Base-by-base conservation (phyloP, 2,888 invertebrate species). In the Melipona bicolor region DNA sequence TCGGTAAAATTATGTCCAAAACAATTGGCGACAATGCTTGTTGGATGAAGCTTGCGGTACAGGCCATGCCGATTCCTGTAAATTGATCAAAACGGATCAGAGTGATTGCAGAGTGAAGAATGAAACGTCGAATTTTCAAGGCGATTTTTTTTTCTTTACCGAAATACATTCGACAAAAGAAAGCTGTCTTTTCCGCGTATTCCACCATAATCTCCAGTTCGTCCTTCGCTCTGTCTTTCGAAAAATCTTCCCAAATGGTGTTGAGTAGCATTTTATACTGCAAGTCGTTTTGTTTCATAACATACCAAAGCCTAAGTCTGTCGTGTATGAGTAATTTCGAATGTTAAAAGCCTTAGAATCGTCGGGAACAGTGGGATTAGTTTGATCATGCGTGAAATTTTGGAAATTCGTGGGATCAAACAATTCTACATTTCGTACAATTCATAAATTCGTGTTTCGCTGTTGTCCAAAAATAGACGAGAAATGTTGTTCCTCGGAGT, bases 1-100 rank as follows among this genome's bases (percentile, higher is more conserved):
- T 27, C 21, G 80, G 76, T 4, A 43, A 11, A 21, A 80, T 1
- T 3, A 76, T 36, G 36, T 80, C 80, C 21, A 71, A 27, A 36
- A 80, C 5, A 0, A 4, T n/a, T 4, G 80, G 71, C 4, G 49
- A 49, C 5, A 54, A 4, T 2, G 64, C 54, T 27, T 21, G 17
- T 56, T 71, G 64, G 1, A 49, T 0, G 2, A 77, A 77, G n/a
- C 71, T 6, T 0, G 5, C 6, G 17, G 17, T 4, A 27, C 70
- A 70, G 6, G 2, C 3, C 3, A 19, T 15, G 4, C 4, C 43
- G 17, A 21, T 56, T 9, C 6, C 69, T 77, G 9, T 5, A 56
- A 75, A 56, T 27, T 24, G 21, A 27, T 64, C 0, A 50, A 3
- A 52, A 1, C n/a, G 24, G 24, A 15, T 52, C 0, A 59, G 6